Evolutionary conservation across 2,888 invertebrate species (phyloP).

Genomic region (Mythimna loreyi): DNA sequence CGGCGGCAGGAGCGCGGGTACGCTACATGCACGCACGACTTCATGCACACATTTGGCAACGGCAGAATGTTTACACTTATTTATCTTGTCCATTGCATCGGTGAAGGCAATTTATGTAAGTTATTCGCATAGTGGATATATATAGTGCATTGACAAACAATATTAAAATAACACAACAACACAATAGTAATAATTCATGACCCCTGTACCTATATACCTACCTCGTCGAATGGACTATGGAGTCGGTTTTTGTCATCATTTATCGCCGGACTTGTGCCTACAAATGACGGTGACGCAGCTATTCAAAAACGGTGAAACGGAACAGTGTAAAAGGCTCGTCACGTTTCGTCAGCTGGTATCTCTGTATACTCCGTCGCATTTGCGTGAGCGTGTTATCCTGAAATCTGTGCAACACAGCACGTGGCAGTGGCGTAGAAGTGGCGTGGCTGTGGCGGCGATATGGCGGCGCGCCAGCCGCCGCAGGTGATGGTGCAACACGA

Average conservation of each 20-base stretch:
- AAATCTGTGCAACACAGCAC: too few relatives aligned
- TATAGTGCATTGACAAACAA: neutral
- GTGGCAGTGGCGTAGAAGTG: neutral
- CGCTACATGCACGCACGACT: constrained; percentile 12
- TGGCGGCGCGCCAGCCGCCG: constrained; percentile 5
- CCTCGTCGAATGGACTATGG: too few relatives aligned
- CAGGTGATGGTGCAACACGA: constrained; percentile 10
- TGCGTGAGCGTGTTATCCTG: neutral
- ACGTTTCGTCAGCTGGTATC: neutral
- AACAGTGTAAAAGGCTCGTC: neutral
- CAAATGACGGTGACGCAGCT: neutral
- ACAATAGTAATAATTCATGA: neutral
- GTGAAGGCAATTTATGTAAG: neutral
- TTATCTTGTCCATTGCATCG: constrained; percentile 25
- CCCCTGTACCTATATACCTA: neutral
- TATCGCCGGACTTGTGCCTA: too few relatives aligned
- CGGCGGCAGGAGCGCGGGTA: neutral
- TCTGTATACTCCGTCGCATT: neutral
- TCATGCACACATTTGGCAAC: constrained; percentile 23
- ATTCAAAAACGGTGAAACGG: neutral
- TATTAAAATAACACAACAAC: too few relatives aligned
- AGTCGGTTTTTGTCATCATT: neutral
- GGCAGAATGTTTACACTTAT: constrained; percentile 6
- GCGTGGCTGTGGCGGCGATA: neutral
- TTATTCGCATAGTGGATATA: neutral